Percentiles rank a stretch among this genome's conserved stretches.
Evolutionary conservation across 2,797 vertebrate genomes (phyloP).

Genomic region (Leuciscus waleckii): DNA sequence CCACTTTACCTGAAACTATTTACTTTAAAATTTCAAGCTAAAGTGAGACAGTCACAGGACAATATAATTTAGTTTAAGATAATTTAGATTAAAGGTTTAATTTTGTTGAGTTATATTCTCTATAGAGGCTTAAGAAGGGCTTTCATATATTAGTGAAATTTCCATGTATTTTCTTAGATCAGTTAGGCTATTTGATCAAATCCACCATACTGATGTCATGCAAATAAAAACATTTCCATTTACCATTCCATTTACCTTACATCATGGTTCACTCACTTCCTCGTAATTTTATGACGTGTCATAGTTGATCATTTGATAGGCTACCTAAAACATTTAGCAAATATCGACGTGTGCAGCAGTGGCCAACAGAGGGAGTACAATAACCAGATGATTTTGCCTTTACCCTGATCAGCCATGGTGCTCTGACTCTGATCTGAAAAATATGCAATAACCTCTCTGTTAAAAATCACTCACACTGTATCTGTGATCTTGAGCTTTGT

Average conservation of each 20-base stretch:
- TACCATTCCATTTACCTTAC: too few relatives aligned
- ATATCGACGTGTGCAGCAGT: neutral
- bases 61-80: neutral
- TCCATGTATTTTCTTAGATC: neutral
- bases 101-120: neutral
- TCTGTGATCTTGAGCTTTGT: neutral
- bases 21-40: neutral
- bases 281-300: neutral
- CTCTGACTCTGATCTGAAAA: neutral
- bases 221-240: neutral
- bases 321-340: neutral
- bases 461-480: neutral
- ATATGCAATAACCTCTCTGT: neutral
- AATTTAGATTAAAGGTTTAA: neutral
- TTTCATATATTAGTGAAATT: neutral
- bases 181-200: neutral
- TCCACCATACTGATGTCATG: too few relatives aligned
- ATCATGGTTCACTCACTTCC: neutral
- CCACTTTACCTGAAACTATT: neutral
- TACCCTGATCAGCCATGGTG: neutral
- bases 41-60: neutral
- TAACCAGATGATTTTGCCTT: constrained; percentile 23
- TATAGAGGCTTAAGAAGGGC: neutral
- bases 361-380: constrained; percentile 66
- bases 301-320: neutral